Conservation (phyloP, 2,888 invertebrate genomes). For the Lepetodrilus schrolli region DNA sequence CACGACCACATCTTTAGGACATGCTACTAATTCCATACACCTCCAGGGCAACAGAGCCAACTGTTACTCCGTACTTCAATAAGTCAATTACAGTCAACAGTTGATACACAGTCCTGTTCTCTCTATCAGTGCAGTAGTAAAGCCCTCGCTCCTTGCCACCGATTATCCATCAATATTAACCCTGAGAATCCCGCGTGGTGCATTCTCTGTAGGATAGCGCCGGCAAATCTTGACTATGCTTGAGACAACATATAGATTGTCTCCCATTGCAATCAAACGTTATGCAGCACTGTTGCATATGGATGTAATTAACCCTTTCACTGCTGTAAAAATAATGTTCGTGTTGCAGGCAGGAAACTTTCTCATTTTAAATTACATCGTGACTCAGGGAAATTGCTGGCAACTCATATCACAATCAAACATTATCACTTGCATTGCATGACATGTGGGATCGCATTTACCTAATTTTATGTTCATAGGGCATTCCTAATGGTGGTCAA, state of each 20-base stretch:
- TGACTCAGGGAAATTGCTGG: too few species aligned
- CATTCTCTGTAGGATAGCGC: background rate
- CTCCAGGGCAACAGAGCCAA: background rate
- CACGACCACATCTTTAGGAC: background rate
- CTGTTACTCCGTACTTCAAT: background rate
- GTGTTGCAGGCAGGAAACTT: too few species aligned
- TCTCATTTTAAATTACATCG: too few species aligned
- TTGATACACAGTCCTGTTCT: background rate
- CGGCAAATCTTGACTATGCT: background rate
- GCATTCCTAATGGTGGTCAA: too few species aligned
- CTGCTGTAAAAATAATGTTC: too few species aligned
- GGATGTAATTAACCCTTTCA: background rate
- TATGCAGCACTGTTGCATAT: background rate
- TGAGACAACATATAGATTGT: background rate
- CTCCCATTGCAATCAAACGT: background rate
- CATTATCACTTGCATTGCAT: too few species aligned
- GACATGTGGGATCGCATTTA: too few species aligned
- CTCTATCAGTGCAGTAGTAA: background rate
- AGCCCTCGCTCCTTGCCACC: background rate
- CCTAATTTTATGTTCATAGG: too few species aligned
- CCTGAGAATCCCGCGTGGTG: background rate
- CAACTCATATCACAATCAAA: too few species aligned
- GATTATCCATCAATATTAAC: background rate
- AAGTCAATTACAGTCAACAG: constrained; percentile 2
- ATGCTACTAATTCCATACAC: background rate